A percentile compares a stretch with the other conserved stretches of the same genome.
phyloP scores from a whole-genome alignment of 2,113 vertebrate species.

The Accipiter virgatus region DNA sequence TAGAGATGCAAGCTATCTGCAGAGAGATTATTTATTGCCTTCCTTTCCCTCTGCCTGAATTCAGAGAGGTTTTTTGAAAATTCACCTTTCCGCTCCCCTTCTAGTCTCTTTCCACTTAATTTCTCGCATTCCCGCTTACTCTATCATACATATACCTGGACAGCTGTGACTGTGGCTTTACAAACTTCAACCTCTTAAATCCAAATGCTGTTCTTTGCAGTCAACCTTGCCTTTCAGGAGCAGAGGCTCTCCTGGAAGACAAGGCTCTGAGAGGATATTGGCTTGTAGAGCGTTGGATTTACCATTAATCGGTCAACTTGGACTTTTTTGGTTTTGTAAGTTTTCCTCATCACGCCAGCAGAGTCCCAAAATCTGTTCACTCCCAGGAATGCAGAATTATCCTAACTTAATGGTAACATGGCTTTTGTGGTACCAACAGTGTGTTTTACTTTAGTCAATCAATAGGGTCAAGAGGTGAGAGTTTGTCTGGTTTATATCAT shows the following conservation, averaged over 20 bases:
- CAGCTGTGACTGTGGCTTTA: not conserved
- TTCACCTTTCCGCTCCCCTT: not conserved
- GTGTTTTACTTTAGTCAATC: conserved; percentile 54
- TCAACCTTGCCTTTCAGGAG: not conserved
- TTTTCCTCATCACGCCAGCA: not conserved
- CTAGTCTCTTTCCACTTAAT: not conserved
- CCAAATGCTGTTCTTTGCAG: not conserved
- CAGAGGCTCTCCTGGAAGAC: not conserved
- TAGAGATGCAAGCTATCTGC: not conserved
- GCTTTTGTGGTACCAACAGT: conserved; percentile 13
- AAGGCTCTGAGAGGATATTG: not conserved
- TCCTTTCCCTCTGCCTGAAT: not conserved
- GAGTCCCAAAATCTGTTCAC: not conserved
- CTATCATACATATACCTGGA: not conserved
- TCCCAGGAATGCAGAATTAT: not conserved
- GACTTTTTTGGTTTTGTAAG: not conserved
- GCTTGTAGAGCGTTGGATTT: not conserved
- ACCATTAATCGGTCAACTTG: conserved; percentile 15
- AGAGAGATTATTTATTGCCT: not conserved
- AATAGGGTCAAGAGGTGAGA: conserved; percentile 60
- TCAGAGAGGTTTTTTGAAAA: conserved; percentile 1
- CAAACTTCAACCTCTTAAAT: not conserved
- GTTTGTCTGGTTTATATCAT: conserved; percentile 64
- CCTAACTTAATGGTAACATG: not conserved
- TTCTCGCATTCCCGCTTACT: not conserved